Conservation (phyloP, 1,140 invertebrate species). For the Drosophila bocqueti region DNA sequence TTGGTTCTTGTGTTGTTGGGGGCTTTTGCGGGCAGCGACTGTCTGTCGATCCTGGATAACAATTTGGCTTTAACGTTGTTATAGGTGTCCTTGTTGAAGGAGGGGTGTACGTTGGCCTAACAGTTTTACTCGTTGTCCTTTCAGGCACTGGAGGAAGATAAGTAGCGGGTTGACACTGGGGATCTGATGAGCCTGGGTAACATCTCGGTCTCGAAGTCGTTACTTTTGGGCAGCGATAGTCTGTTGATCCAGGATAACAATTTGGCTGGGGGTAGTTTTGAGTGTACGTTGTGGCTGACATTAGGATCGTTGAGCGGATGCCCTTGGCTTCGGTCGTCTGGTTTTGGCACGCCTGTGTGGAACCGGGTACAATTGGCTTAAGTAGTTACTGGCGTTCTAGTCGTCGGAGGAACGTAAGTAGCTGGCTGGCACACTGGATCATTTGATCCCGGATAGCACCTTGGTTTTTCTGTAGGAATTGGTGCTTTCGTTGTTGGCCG, state of each 20-base stretch:
- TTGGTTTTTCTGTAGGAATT: neutral
- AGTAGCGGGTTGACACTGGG: slow-evolving; percentile 10
- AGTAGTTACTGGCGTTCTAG: neutral
- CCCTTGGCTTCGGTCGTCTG: no score
- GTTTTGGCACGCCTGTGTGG: no score
- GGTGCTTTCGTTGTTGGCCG: neutral
- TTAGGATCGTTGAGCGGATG: no score
- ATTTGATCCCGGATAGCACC: neutral
- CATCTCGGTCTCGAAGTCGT: slow-evolving; percentile 8
- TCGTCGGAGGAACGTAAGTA: neutral
- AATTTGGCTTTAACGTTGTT: slow-evolving; percentile 66
- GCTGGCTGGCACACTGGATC: neutral
- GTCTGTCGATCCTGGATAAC: slow-evolving; percentile 46
- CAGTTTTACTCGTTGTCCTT: slow-evolving; percentile 21
- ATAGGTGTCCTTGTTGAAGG: slow-evolving; percentile 68
- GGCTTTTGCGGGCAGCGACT: slow-evolving; percentile 34
- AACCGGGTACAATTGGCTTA: no score
- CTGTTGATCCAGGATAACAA: slow-evolving; percentile 31
- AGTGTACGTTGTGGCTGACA: no score
- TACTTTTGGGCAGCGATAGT: neutral
- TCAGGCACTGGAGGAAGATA: slow-evolving; percentile 15
- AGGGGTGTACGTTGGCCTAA: slow-evolving; percentile 42
- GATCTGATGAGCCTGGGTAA: slow-evolving; percentile 33
- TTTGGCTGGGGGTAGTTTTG: neutral
- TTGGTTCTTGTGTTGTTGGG: slow-evolving; percentile 41